Evolutionary conservation across 2,797 vertebrate genomes (phyloP).

Genomic region (Tachyglossus aculeatus): DNA sequence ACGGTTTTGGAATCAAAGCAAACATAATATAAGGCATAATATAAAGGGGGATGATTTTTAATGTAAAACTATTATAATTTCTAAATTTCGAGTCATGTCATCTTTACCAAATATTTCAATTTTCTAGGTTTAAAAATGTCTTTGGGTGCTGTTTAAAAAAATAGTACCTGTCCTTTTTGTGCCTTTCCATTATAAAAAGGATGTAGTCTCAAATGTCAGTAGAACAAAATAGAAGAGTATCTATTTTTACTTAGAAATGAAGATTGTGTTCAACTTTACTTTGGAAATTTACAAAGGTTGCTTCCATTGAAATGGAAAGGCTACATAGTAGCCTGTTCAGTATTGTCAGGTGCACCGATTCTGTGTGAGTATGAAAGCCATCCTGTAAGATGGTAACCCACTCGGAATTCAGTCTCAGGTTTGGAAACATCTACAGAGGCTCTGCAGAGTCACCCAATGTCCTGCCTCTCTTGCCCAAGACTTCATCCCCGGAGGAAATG

Average conservation of each 20-base stretch:
- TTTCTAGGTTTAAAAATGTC: constrained; percentile 57
- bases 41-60: constrained; percentile 49
- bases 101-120: constrained; percentile 59
- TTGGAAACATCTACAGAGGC: too few relatives aligned
- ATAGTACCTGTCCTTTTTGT: constrained; percentile 38
- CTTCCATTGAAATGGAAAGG: constrained; percentile 22
- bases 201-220: constrained; percentile 15
- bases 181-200: constrained; percentile 42
- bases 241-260: constrained; percentile 22
- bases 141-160: constrained; percentile 42
- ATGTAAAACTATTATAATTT: constrained; percentile 53
- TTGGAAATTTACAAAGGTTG: background rate
- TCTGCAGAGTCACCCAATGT: too few relatives aligned
- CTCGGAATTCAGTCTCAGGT: too few relatives aligned
- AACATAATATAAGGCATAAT: constrained; percentile 64
- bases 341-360: background rate
- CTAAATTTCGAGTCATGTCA: constrained; percentile 50
- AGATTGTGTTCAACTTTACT: constrained; percentile 29
- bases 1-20: constrained; percentile 56
- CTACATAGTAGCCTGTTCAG: constrained; percentile 12
- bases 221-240: constrained; percentile 34
- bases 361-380: too few relatives aligned
- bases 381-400: too few relatives aligned
- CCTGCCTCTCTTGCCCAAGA: too few relatives aligned
- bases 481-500: too few relatives aligned